Evolutionary conservation across 2,113 vertebrate genomes (phyloP).

Genomic region (Pachycephala philippinensis): DNA sequence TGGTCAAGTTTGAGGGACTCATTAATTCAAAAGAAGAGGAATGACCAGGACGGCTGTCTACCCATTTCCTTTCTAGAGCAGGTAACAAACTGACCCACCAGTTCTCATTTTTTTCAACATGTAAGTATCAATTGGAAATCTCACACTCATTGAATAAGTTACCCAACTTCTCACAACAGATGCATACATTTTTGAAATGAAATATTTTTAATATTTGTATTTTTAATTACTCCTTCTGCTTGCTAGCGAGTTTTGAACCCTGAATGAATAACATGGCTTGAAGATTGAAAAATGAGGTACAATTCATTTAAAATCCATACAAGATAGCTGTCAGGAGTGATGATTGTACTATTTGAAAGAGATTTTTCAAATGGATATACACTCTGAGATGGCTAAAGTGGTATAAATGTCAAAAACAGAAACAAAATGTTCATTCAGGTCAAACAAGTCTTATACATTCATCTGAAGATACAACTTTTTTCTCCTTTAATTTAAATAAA

Average conservation of each 20-base stretch:
- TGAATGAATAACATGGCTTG: not conserved
- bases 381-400: not conserved
- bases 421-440: not conserved
- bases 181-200: rapidly evolving
- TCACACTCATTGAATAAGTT: not conserved
- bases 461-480: not conserved
- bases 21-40: not conserved
- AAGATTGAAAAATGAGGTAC: not conserved
- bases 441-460: not conserved
- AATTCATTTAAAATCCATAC: not conserved
- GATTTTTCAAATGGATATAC: not conserved
- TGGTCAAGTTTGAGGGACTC: not conserved
- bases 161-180: not conserved
- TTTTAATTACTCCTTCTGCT: not conserved
- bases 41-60: not conserved
- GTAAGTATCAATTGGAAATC: not conserved
- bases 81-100: not conserved
- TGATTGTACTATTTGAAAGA: not conserved
- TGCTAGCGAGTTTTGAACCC: not conserved
- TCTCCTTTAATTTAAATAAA: not conserved
- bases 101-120: not conserved
- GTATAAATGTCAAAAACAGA: not conserved
- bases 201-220: not conserved
- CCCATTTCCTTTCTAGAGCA: not conserved
- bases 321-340: not conserved